phyloP scores from a whole-genome alignment of 2,888 invertebrate species.

The Diloba caeruleocephala region DNA sequence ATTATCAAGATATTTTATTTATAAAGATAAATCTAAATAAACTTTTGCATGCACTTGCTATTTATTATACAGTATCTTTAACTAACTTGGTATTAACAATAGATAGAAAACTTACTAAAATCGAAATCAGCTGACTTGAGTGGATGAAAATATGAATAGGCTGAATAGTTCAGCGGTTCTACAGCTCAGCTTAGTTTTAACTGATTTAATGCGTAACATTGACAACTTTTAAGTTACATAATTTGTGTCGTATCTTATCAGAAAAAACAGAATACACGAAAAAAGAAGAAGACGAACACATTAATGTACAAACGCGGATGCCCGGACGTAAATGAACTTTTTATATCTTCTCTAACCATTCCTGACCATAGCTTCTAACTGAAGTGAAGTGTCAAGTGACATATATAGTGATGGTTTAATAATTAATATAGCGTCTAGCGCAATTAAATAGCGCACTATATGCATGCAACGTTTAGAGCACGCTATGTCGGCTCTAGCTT shows the following conservation, averaged over 20 bases:
- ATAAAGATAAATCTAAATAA: no score
- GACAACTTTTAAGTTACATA: constrained; percentile 37
- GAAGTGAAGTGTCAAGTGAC: no score
- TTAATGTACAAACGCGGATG: not conserved
- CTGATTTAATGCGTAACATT: constrained; percentile 12
- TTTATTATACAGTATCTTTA: no score
- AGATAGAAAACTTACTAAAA: constrained; percentile 33
- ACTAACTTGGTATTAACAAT: not conserved
- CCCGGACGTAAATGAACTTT: not conserved
- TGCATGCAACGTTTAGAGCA: no score
- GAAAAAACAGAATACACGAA: constrained; percentile 30
- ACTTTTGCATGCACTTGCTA: no score
- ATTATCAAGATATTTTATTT: no score
- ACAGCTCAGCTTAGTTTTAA: constrained; percentile 6
- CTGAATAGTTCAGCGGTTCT: constrained; percentile 14
- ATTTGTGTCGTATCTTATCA: constrained; percentile 41
- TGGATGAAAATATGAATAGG: constrained; percentile 14
- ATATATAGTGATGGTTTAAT: no score
- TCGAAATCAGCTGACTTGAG: constrained; percentile 50
- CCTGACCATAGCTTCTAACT: no score
- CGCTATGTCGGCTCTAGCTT: no score
- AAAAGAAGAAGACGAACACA: constrained; percentile 15
- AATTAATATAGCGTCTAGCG: no score
- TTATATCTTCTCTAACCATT: no score
- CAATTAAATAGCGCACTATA: no score